A percentile compares a stretch with the other conserved stretches of the same genome.
Conservation (phyloP, 2,888 invertebrate genomes). For the Macrophya annulata region DNA sequence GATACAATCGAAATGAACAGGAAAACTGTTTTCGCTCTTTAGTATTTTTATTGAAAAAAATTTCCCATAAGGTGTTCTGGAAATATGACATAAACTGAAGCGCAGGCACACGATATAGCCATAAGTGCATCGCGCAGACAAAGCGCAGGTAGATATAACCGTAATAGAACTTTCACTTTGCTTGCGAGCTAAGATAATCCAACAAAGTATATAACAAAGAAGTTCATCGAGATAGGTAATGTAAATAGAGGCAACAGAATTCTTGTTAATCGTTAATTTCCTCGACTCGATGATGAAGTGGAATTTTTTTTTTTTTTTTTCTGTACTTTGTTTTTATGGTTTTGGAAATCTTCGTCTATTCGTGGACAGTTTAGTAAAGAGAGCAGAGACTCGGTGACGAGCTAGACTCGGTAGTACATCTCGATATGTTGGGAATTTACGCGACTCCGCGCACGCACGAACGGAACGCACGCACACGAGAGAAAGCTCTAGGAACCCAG, state of each 20-base stretch:
- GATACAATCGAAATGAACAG: background rate
- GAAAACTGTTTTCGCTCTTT: background rate
- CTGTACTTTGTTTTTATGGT: background rate
- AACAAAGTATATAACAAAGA: slow-evolving; percentile 8
- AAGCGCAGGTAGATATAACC: background rate
- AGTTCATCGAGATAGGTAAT: slow-evolving; percentile 8
- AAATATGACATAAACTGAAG: background rate
- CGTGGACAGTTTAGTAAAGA: background rate
- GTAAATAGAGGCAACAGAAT: background rate
- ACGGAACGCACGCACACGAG: slow-evolving; percentile 6
- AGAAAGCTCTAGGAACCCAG: slow-evolving; percentile 20
- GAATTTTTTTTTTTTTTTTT: background rate
- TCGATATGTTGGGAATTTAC: slow-evolving; percentile 23
- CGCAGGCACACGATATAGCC: background rate
- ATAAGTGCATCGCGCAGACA: background rate
- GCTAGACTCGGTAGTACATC: background rate
- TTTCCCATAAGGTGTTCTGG: background rate
- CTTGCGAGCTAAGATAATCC: background rate
- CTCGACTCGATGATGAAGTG: background rate
- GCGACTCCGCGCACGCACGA: slow-evolving; percentile 18
- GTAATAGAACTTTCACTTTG: slow-evolving; percentile 23
- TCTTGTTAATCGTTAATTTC: background rate
- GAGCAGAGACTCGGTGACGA: background rate
- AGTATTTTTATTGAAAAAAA: background rate
- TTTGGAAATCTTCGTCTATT: background rate